phyloP scores from a whole-genome alignment of 2,113 vertebrate species.

The Oreochromis niloticus region DNA sequence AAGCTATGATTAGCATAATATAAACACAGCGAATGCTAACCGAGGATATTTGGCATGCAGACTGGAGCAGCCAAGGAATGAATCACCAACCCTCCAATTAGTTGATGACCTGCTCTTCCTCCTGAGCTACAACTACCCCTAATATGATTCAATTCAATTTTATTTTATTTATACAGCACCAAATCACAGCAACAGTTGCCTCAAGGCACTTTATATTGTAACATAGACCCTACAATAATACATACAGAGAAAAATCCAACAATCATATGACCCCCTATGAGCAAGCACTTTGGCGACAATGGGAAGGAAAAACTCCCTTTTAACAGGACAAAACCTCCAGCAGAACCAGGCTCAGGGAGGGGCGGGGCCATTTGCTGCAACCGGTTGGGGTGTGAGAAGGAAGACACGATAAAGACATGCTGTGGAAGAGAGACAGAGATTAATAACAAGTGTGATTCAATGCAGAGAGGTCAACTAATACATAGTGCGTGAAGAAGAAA shows the following conservation, averaged over 20 bases:
- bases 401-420: background rate
- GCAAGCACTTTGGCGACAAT: rapidly evolving
- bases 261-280: background rate
- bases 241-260: background rate
- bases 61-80: background rate
- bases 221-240: background rate
- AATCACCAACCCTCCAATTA: background rate
- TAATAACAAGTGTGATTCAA: rapidly evolving
- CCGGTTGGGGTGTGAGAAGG: background rate
- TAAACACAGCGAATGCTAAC: background rate
- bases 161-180: background rate
- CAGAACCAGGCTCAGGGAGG: background rate
- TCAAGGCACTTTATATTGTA: background rate
- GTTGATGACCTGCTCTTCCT: background rate
- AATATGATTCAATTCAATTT: rapidly evolving
- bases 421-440: background rate
- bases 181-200: background rate
- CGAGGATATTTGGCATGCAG: background rate
- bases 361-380: background rate
- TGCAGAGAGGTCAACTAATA: background rate
- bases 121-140: background rate
- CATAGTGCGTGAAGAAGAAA: background rate
- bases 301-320: rapidly evolving
- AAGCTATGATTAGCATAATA: background rate
- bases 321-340: rapidly evolving